Evolutionary conservation across 2,113 vertebrate genomes (phyloP).

Genomic region (Paedocypris sp.): DNA sequence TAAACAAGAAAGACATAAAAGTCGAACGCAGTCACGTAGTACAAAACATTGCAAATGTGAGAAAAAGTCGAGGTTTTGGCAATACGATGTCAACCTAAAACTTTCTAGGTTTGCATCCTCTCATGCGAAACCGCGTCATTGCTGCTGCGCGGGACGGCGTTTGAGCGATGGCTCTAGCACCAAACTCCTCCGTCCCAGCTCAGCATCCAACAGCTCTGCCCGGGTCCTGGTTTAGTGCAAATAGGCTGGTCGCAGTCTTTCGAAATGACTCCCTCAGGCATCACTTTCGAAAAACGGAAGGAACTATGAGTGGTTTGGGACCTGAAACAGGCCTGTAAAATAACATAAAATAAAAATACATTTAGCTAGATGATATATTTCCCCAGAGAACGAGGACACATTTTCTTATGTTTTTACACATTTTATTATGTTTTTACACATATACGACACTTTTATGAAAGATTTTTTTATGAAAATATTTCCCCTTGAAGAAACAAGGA

Average conservation of each 20-base stretch:
- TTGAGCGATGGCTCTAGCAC: conserved; percentile 17
- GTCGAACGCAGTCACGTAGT: conserved; percentile 21
- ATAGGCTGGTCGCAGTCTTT: conserved; percentile 47
- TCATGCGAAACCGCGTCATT: conserved; percentile 53
- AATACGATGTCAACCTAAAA: conserved; percentile 40
- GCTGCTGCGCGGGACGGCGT: conserved; percentile 11
- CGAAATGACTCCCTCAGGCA: conserved; percentile 33
- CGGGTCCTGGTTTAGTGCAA: conserved; percentile 63
- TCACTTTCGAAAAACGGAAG: conserved; percentile 65
- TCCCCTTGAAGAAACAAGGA: too few relatives aligned
- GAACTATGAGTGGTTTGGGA: conserved; percentile 60
- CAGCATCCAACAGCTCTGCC: conserved; percentile 30
- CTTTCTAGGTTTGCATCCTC: conserved; percentile 56
- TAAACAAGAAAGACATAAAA: conserved; percentile 29
- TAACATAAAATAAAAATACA: conserved; percentile 34
- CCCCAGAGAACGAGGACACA: too few relatives aligned
- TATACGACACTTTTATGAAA: too few relatives aligned
- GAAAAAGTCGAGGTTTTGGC: conserved; percentile 50
- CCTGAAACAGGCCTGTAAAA: conserved; percentile 57
- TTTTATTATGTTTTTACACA: too few relatives aligned
- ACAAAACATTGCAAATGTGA: conserved; percentile 32
- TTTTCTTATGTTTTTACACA: too few relatives aligned
- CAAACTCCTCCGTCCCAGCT: conserved; percentile 24
- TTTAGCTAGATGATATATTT: too few relatives aligned
- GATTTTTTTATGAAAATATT: too few relatives aligned